Conservation (phyloP, 2,888 invertebrate species). For the Flexamia atlantica region DNA sequence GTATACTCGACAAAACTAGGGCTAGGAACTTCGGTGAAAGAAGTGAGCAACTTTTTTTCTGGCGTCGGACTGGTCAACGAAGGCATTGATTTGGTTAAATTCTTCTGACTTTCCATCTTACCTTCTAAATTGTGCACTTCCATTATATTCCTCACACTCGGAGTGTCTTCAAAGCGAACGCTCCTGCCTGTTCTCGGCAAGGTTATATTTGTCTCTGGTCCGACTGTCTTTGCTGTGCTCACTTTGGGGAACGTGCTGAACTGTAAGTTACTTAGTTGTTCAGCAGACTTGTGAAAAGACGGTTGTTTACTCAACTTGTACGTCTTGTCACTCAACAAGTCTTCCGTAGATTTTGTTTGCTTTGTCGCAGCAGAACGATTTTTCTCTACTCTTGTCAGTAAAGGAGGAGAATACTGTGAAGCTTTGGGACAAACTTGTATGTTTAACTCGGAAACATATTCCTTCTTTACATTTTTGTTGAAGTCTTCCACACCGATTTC, state of each 20-base stretch:
- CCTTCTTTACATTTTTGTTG: slow-evolving; percentile 7
- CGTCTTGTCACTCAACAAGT: neutral
- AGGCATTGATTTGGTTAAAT: slow-evolving; percentile 47
- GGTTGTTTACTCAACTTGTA: slow-evolving; percentile 24
- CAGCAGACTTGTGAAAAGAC: slow-evolving; percentile 36
- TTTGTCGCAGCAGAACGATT: neutral
- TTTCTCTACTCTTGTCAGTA: neutral
- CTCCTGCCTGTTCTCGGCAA: slow-evolving; percentile 46
- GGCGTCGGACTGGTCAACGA: slow-evolving; percentile 39
- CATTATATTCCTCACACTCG: slow-evolving; percentile 26
- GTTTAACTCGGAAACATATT: slow-evolving; percentile 37
- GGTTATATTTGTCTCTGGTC: slow-evolving; percentile 14
- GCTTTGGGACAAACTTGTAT: slow-evolving; percentile 39
- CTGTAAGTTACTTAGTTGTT: slow-evolving; percentile 22
- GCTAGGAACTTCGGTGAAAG: slow-evolving; percentile 61
- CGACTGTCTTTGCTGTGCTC: slow-evolving; percentile 55
- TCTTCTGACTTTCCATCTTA: neutral
- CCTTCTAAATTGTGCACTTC: slow-evolving; percentile 6
- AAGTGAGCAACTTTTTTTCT: slow-evolving; percentile 52
- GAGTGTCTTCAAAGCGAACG: slow-evolving; percentile 57
- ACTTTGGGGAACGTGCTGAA: slow-evolving; percentile 4
- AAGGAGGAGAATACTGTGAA: neutral
- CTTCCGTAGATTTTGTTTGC: neutral
- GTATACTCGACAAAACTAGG: slow-evolving; percentile 62
- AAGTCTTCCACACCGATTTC: neutral